phyloP scores from a whole-genome alignment of 2,888 invertebrate genomes.

The Thera obeliscata region DNA sequence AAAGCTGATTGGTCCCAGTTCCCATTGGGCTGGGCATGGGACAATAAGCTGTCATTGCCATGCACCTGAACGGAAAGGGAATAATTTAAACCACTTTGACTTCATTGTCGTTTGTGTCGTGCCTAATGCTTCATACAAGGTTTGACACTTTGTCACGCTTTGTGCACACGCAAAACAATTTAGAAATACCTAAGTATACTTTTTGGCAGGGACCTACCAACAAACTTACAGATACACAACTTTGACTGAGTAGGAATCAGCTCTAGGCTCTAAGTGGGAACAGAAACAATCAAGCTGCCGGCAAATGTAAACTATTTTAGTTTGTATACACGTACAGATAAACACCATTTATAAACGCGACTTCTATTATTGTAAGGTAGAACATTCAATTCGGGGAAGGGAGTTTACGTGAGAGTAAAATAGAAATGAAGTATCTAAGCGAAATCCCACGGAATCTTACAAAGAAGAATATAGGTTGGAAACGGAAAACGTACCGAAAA shows the following conservation, averaged over 20 bases:
- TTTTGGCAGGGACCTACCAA: too few relatives aligned
- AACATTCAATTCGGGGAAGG: too few relatives aligned
- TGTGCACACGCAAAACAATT: neutral
- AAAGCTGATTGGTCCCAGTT: neutral
- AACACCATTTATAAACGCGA: neutral
- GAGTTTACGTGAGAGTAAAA: too few relatives aligned
- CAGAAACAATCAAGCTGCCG: conserved; percentile 7
- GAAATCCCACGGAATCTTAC: too few relatives aligned
- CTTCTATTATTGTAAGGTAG: too few relatives aligned
- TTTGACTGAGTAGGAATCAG: neutral
- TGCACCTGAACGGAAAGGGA: conserved; percentile 55
- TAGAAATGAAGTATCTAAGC: too few relatives aligned
- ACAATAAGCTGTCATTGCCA: conserved; percentile 96
- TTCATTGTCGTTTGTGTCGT: too few relatives aligned
- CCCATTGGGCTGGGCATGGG: conserved; percentile 88
- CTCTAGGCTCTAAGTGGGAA: neutral
- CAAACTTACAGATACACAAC: too few relatives aligned
- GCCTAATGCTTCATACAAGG: neutral
- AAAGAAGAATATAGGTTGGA: too few relatives aligned
- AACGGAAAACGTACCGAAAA: neutral
- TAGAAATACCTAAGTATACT: too few relatives aligned
- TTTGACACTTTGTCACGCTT: conserved; percentile 18
- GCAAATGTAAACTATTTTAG: conserved; percentile 10
- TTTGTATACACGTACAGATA: neutral
- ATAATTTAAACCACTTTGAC: neutral